Conservation (phyloP, 1,140 invertebrate species). For the Trigoniulus corallinus region DNA sequence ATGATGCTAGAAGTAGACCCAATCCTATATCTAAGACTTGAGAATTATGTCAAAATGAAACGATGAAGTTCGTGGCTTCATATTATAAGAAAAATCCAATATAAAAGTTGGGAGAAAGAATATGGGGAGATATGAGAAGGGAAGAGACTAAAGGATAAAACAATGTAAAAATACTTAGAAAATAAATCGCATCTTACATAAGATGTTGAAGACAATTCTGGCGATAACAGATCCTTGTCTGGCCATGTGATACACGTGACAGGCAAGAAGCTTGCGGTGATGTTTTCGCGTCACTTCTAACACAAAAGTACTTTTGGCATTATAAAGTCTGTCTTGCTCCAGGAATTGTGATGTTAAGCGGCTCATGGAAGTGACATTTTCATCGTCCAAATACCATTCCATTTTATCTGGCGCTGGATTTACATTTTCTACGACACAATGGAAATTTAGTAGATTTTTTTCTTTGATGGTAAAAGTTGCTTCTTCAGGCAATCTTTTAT, state of each 20-base stretch:
- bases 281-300: slow-evolving; percentile 47
- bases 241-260: slow-evolving; percentile 50
- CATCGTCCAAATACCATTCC: slow-evolving; percentile 19
- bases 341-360: slow-evolving; percentile 19
- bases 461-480: slow-evolving; percentile 19
- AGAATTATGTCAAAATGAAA: too few relatives aligned
- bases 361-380: slow-evolving; percentile 18
- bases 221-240: slow-evolving; percentile 40
- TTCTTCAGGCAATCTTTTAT: slow-evolving; percentile 14
- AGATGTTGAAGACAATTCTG: slow-evolving; percentile 6
- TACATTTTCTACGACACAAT: slow-evolving; percentile 66
- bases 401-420: slow-evolving; percentile 46
- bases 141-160: too few relatives aligned
- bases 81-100: too few relatives aligned
- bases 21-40: too few relatives aligned
- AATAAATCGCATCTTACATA: slow-evolving; percentile 6
- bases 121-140: too few relatives aligned
- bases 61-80: too few relatives aligned
- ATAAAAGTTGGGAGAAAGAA: too few relatives aligned
- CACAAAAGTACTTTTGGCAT: slow-evolving; percentile 48
- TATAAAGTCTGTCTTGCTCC: slow-evolving; percentile 19
- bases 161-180: too few relatives aligned
- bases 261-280: slow-evolving; percentile 54
- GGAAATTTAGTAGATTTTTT: slow-evolving; percentile 37
- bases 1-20: too few relatives aligned